phyloP scores from a whole-genome alignment of 2,888 invertebrate genomes.

The Dryocosmus kuriphilus region DNA sequence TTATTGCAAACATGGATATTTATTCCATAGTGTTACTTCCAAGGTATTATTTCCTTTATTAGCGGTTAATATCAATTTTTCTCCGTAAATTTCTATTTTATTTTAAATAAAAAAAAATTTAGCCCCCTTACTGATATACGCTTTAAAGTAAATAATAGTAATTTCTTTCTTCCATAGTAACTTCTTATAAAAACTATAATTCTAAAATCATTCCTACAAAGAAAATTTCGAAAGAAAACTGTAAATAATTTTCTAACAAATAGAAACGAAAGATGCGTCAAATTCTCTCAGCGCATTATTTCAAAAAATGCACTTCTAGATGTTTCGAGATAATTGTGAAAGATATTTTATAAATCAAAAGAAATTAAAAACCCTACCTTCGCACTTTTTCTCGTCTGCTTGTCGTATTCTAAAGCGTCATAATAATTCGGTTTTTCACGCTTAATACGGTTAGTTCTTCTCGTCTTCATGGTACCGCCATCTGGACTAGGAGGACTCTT shows the following conservation, averaged over 20 bases:
- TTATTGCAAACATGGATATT: no score
- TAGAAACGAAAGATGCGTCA: no score
- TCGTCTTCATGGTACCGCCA: slow-evolving; percentile 74
- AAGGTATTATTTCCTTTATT: no score
- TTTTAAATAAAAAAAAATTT: not conserved
- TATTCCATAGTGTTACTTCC: not conserved
- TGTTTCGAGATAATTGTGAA: not conserved
- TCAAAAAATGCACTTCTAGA: not conserved
- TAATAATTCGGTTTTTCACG: slow-evolving; percentile 90
- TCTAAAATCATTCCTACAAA: not conserved
- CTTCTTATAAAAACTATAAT: not conserved
- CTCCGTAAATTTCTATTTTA: no score
- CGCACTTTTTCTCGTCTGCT: slow-evolving; percentile 84
- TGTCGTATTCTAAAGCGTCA: slow-evolving; percentile 89
- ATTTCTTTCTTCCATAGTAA: not conserved
- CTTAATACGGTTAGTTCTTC: slow-evolving; percentile 86
- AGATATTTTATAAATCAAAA: slow-evolving; percentile 6
- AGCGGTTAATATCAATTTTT: no score
- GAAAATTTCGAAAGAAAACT: slow-evolving; percentile 7
- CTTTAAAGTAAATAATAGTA: not conserved
- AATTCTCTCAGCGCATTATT: not conserved
- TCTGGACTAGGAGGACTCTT: slow-evolving; percentile 77
- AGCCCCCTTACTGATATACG: not conserved
- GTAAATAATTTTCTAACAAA: not conserved
- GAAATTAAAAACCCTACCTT: slow-evolving; percentile 63